phyloP scores from a whole-genome alignment of 2,888 invertebrate genomes.

The Cordilura impudica region DNA sequence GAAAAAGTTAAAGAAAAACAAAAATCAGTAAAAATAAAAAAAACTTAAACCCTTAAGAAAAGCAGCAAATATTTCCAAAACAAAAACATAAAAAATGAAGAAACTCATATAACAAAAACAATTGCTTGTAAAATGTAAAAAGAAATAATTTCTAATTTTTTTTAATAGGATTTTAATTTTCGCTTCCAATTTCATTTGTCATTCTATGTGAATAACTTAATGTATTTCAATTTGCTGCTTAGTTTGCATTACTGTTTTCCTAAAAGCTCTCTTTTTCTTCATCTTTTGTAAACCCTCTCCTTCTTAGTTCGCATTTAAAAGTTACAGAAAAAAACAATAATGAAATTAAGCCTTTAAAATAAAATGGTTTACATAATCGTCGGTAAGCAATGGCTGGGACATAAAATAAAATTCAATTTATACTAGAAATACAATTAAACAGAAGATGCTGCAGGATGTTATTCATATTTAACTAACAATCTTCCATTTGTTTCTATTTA shows the following conservation, averaged over 20 bases:
- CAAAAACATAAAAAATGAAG: constrained; percentile 23
- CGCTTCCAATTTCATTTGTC: not conserved
- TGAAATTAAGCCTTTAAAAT: not conserved
- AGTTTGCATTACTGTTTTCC: constrained; percentile 12
- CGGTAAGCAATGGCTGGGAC: too few relatives aligned
- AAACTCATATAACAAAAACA: constrained; percentile 43
- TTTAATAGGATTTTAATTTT: not conserved
- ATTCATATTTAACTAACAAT: too few relatives aligned
- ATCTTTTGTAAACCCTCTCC: not conserved
- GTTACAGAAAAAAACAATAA: constrained; percentile 37
- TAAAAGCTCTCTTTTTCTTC: constrained; percentile 36
- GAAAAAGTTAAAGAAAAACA: constrained; percentile 41
- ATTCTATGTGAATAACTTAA: not conserved
- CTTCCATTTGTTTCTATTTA: too few relatives aligned
- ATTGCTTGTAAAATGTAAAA: constrained; percentile 53
- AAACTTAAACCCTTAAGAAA: constrained; percentile 49
- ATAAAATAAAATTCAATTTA: too few relatives aligned
- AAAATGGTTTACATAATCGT: too few relatives aligned
- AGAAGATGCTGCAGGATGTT: too few relatives aligned
- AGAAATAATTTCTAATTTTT: constrained; percentile 23
- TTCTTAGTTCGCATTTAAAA: constrained; percentile 51
- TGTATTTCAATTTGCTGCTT: constrained; percentile 28
- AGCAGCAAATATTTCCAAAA: constrained; percentile 51
- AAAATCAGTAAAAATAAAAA: constrained; percentile 40
- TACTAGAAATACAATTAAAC: too few relatives aligned